These are phyloP conservation scores for Drosophila sturtevanti DNA, from an alignment of 1,140 invertebrate genomes.

Conservation along the genomic window DNA sequence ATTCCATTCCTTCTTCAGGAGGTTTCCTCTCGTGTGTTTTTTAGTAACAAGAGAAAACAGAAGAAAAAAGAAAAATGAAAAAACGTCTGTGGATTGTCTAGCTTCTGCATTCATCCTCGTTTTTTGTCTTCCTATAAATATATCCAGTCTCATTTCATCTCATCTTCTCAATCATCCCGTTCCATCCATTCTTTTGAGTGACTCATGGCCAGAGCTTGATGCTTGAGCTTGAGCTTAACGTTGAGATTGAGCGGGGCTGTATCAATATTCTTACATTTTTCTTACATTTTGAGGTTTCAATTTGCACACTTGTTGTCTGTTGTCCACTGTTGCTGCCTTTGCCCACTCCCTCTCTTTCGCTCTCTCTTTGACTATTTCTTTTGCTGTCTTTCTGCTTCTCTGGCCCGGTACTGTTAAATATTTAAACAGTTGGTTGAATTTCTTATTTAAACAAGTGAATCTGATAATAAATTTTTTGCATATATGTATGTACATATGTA, in stretches of 20 bases:
- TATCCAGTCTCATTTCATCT: too few species aligned
- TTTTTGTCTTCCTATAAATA: slow-evolving; percentile 24
- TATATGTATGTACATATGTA: background rate
- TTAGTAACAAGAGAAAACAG: background rate
- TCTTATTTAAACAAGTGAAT: slow-evolving; percentile 6
- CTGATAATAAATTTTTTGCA: slow-evolving; percentile 3
- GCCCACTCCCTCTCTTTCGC: background rate
- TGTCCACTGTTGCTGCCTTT: slow-evolving; percentile 4
- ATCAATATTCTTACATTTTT: background rate
- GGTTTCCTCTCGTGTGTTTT: too few species aligned
- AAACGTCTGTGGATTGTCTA: background rate
- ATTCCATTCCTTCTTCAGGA: slow-evolving; percentile 27
- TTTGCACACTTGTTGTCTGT: background rate
- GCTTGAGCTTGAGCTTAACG: too few species aligned
- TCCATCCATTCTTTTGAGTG: too few species aligned
- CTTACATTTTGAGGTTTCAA: background rate
- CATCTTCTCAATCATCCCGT: too few species aligned
- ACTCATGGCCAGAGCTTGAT: too few species aligned
- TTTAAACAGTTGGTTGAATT: slow-evolving; percentile 40
- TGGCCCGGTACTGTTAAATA: slow-evolving; percentile 11
- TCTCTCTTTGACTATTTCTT: background rate
- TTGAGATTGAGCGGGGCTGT: too few species aligned
- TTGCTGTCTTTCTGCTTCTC: background rate
- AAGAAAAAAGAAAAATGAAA: too few species aligned
- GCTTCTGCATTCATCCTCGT: background rate